Evolutionary conservation across 2,888 invertebrate species (phyloP).

Genomic region (Clistopyga incitator): DNA sequence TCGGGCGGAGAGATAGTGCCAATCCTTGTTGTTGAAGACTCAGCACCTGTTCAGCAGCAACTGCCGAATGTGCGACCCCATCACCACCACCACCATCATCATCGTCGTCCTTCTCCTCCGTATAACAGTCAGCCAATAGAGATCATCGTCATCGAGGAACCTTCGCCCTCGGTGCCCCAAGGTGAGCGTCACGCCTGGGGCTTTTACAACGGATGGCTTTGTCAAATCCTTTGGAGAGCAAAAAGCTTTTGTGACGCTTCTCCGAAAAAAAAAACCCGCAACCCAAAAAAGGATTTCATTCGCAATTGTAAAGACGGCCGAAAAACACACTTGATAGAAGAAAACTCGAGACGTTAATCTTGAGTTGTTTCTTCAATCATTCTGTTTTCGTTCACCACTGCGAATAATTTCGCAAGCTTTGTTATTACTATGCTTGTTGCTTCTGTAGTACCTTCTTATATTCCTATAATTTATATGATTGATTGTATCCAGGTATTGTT

Average conservation of each 20-base stretch:
- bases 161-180: conserved; percentile 62
- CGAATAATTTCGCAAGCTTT: conserved; percentile 2
- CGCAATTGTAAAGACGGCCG: background rate
- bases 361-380: background rate
- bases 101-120: conserved; percentile 51
- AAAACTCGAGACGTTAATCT: background rate
- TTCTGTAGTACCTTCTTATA: background rate
- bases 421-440: conserved; percentile 9
- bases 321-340: conserved; percentile 3
- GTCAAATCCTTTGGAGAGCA: conserved; percentile 35
- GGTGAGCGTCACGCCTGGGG: conserved; percentile 67
- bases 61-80: conserved; percentile 47
- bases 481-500: background rate
- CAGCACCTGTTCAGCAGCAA: conserved; percentile 15
- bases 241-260: conserved; percentile 57
- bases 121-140: conserved; percentile 66
- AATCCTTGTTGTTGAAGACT: conserved; percentile 58
- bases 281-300: conserved; percentile 10
- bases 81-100: conserved; percentile 59
- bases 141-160: conserved; percentile 75
- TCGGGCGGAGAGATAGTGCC: conserved; percentile 54
- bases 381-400: background rate
- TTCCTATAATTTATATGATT: background rate
- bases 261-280: conserved; percentile 27
- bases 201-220: conserved; percentile 13